A percentile compares a stretch with the other conserved stretches of the same genome.
Evolutionary conservation across 2,888 invertebrate genomes (phyloP).

Genomic region (Pachycephus smyrnensis): DNA sequence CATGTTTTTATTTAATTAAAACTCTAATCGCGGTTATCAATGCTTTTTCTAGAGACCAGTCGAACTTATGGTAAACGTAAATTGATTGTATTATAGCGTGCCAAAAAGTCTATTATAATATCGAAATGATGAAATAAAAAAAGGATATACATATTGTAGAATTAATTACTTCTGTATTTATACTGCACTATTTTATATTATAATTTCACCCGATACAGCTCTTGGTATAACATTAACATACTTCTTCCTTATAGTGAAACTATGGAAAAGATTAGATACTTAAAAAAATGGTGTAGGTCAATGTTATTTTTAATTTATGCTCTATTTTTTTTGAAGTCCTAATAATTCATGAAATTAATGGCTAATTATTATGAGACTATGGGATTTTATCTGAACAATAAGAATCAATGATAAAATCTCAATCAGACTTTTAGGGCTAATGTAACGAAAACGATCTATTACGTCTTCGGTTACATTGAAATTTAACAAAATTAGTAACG

Average conservation of each 20-base stretch:
- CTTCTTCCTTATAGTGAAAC: neutral
- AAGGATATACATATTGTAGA: neutral
- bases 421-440: neutral
- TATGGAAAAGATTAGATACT: neutral
- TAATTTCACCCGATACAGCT: neutral
- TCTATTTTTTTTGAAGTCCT: neutral
- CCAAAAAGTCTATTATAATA: conserved; percentile 17
- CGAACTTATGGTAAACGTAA: neutral
- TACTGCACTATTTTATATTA: neutral
- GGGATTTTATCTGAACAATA: neutral
- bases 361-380: neutral
- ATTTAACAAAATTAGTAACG: neutral
- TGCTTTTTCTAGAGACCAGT: neutral
- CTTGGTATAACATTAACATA: neutral
- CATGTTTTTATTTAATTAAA: neutral
- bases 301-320: neutral
- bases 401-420: neutral
- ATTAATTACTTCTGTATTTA: neutral
- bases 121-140: conserved; percentile 14
- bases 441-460: neutral
- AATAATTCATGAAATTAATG: neutral
- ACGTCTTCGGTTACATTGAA: neutral
- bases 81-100: conserved; percentile 17
- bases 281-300: neutral
- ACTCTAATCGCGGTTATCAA: neutral